Conservation (phyloP, 2,797 vertebrate genomes). For the Tadarida brasiliensis region DNA sequence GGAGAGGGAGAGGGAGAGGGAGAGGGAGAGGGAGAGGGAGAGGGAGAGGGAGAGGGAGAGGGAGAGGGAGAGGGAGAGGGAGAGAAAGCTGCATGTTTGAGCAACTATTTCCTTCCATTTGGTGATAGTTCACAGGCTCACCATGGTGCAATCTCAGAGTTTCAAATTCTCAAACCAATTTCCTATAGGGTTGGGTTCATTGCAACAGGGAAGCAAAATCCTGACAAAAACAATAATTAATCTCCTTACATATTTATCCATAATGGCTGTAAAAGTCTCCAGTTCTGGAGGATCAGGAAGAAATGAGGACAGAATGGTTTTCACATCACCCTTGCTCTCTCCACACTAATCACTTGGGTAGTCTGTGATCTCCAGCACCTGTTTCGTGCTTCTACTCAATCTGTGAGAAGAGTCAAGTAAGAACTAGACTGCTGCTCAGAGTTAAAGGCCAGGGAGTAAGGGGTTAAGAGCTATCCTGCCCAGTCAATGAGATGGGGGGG, state of each 20-base stretch:
- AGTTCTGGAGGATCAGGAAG: neutral
- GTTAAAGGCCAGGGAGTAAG: neutral
- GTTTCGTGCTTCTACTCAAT: neutral
- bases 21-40: neutral
- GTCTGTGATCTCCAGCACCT: neutral
- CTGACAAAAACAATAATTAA: neutral
- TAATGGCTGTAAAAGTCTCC: neutral
- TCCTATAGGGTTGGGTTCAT: neutral
- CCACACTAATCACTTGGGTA: neutral
- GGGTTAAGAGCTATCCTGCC: neutral
- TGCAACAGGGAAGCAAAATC: neutral
- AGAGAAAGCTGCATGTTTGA: neutral
- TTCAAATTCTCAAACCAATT: conserved; percentile 28
- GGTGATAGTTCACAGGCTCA: neutral
- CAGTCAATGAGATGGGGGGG: neutral
- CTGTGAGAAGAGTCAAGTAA: neutral
- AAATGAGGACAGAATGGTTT: neutral
- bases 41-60: neutral
- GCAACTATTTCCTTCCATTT: neutral
- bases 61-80: neutral
- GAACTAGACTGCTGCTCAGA: neutral
- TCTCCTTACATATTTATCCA: neutral
- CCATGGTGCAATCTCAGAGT: neutral
- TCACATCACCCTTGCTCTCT: neutral
- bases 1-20: neutral